phyloP scores from a whole-genome alignment of 2,797 vertebrate genomes.

The Scleropages formosus region DNA sequence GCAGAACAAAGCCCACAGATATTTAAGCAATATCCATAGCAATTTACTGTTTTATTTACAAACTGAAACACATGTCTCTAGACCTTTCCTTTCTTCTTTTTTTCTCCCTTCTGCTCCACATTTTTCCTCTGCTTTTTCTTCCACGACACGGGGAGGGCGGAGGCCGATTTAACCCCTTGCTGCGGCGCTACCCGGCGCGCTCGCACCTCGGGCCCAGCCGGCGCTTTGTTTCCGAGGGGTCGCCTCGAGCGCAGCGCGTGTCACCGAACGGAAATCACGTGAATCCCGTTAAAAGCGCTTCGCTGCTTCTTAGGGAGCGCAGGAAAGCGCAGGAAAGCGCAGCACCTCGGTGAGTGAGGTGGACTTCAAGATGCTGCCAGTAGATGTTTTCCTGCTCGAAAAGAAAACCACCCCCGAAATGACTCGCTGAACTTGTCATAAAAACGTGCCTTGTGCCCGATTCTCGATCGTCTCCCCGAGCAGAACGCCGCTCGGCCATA shows the following conservation, averaged over 20 bases:
- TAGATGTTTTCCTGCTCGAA: too few species aligned
- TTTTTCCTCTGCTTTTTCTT: slow-evolving; percentile 29
- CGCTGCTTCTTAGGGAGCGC: too few species aligned
- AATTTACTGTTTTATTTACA: slow-evolving; percentile 76
- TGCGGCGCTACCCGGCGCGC: neutral
- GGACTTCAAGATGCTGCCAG: too few species aligned
- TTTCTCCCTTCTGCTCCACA: slow-evolving; percentile 44
- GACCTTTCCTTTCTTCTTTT: slow-evolving; percentile 48
- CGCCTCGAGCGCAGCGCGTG: too few species aligned
- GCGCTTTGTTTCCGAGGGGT: too few species aligned
- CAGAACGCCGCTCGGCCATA: neutral
- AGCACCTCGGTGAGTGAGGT: too few species aligned
- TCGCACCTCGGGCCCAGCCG: neutral
- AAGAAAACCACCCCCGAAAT: too few species aligned
- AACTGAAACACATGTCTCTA: slow-evolving; percentile 69
- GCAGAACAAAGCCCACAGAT: slow-evolving; percentile 69
- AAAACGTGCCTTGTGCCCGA: too few species aligned
- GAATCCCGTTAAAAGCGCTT: too few species aligned
- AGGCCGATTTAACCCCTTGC: slow-evolving; percentile 32
- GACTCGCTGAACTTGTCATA: too few species aligned
- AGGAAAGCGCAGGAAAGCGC: too few species aligned
- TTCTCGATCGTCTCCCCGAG: neutral
- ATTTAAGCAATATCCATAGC: slow-evolving; percentile 71
- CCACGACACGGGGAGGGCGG: slow-evolving; percentile 27
- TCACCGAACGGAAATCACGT: too few species aligned